Base-by-base conservation (phyloP, 2,113 vertebrate genomes). In the Sarotherodon lohbergeri region DNA sequence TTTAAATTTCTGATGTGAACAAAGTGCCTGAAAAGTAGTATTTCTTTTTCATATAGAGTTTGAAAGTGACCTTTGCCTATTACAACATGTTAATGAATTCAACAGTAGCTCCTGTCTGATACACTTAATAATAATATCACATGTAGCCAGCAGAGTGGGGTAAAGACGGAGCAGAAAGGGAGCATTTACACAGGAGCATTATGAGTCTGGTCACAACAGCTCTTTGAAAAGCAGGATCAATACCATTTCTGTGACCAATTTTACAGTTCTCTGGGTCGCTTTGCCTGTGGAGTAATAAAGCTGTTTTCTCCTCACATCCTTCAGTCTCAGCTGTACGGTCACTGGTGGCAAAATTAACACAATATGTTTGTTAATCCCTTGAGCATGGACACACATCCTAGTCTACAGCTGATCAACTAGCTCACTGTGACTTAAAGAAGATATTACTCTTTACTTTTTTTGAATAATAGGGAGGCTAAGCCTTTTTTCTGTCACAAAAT, bases 161-260 rank as follows among this genome's bases (percentile, higher is more conserved):
- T 32, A 43, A 56, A 52, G 36, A 59, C 56, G 4, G 54, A 86
- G 63, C 39, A 80, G 59, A 84, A 86, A 54, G 66, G 24, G 73
- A 89, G 29, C 85, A 29, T 90, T 93, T 86, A 87, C 78, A 79
- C 83, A 85, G 68, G 57, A 81, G 83, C 89, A 91, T 95, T 93
- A 86, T 7, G 27, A 95, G 92, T 95, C 94, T 34, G 29, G 92
- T 95, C 94, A 95, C 95, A 93, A 84, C 92, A 78, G 87, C 12
- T 1, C 91, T 92, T 88, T 86, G 88, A 94, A 93, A 89, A 93
- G 83, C 76, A 76, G n/a, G 91, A 96, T 95, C 95, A 81, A 96
- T 95, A 93, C 87, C 89, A 87, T 94, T 93, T 91, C 91, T 93
- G 91, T 91, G 89, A 94, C 93, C 94, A 94, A 93, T 95, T 95